A percentile compares a stretch with the other conserved stretches of the same genome.
These are phyloP conservation scores for Equus przewalskii DNA, from an alignment of 2,113 vertebrate species.

Conservation along the genomic window DNA sequence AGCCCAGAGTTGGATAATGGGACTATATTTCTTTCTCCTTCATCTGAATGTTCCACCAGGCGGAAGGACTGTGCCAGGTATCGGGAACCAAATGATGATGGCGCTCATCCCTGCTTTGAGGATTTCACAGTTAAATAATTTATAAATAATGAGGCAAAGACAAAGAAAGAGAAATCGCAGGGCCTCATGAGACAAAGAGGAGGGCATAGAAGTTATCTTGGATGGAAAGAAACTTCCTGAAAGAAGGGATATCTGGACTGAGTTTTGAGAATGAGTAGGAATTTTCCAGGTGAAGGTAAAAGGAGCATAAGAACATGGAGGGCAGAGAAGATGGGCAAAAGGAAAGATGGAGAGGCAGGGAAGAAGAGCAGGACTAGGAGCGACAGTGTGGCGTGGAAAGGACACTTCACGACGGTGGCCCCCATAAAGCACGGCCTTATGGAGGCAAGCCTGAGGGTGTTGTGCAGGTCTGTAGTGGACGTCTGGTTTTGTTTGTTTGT, in stretches of 20 bases:
- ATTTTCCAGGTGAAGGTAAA: not conserved
- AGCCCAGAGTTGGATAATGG: not conserved
- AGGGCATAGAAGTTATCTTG: not conserved
- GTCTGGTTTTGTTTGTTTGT: not conserved
- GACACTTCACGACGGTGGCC: not conserved
- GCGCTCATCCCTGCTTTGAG: not conserved
- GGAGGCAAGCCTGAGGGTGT: not conserved
- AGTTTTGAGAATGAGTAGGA: not conserved
- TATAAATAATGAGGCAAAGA: not conserved
- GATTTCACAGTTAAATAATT: not conserved
- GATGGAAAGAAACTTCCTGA: not conserved
- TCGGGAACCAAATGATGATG: not conserved
- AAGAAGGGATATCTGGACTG: not conserved
- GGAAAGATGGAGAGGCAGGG: not conserved
- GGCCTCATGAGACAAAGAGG: not conserved
- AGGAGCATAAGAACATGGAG: not conserved
- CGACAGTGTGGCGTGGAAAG: accelerated
- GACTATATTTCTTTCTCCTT: not conserved
- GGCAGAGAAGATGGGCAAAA: not conserved
- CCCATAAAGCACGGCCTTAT: not conserved
- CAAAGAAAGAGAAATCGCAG: not conserved
- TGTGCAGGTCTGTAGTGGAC: not conserved
- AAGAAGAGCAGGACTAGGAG: not conserved
- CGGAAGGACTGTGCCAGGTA: not conserved
- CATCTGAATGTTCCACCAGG: not conserved